Evolutionary conservation across 2,797 vertebrate species (phyloP).

Genomic region (Ispidina picta): DNA sequence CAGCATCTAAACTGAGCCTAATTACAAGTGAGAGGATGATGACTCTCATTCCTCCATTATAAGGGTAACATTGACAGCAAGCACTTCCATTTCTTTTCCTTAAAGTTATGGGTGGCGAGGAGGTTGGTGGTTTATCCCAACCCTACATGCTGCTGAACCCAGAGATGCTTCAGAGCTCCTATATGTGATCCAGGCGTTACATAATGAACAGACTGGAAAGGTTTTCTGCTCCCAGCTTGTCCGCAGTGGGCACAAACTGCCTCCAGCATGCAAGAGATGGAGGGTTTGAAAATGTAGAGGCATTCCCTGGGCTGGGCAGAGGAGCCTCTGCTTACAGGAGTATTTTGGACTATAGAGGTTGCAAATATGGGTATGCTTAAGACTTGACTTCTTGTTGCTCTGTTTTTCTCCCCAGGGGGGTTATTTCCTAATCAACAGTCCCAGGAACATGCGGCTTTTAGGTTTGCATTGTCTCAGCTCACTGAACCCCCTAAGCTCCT

Average conservation of each 20-base stretch:
- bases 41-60: neutral
- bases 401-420: conserved; percentile 85
- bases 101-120: neutral
- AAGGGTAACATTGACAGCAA: fast-evolving
- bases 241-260: fast-evolving
- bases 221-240: neutral
- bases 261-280: fast-evolving
- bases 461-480: conserved; percentile 95
- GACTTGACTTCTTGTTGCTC: neutral
- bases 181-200: neutral
- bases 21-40: neutral
- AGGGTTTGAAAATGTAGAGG: neutral
- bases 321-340: neutral
- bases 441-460: conserved; percentile 99
- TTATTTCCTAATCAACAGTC: conserved; percentile 95
- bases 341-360: neutral
- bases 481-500: conserved; percentile 98
- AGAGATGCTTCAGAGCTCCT: neutral
- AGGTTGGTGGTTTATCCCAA: neutral
- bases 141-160: neutral
- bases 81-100: neutral
- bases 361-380: neutral
- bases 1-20: neutral
- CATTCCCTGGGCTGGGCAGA: neutral
- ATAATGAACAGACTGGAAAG: neutral